Percentiles rank a stretch among this genome's conserved stretches.
phyloP scores from a whole-genome alignment of 2,888 invertebrate genomes.

The Esperia sulphurella region DNA sequence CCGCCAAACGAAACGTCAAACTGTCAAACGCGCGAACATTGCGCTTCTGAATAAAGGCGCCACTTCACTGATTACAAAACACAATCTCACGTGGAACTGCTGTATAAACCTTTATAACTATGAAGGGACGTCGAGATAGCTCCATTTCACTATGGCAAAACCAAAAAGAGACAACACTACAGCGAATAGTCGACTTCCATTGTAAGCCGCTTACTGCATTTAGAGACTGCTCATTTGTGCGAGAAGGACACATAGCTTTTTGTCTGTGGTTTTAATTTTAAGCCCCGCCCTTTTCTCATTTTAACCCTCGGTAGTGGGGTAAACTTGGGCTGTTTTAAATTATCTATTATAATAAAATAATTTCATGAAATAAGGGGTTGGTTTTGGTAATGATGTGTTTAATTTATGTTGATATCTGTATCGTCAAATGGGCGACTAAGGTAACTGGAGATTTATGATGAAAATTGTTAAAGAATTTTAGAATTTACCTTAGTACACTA shows the following conservation, averaged over 20 bases:
- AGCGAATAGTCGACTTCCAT: slow-evolving; percentile 59
- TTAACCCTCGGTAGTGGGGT: slow-evolving; percentile 64
- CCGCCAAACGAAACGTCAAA: slow-evolving; percentile 76
- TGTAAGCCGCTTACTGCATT: slow-evolving; percentile 72
- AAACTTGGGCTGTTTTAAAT: slow-evolving; percentile 76
- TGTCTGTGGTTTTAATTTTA: slow-evolving; percentile 49
- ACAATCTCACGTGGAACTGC: slow-evolving; percentile 73
- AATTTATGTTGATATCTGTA: slow-evolving; percentile 62
- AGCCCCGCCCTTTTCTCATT: slow-evolving; percentile 70
- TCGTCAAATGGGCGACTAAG: slow-evolving; percentile 26
- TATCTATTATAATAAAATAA: slow-evolving; percentile 79
- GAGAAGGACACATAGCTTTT: slow-evolving; percentile 62
- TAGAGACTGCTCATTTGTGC: slow-evolving; percentile 71
- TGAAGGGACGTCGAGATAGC: slow-evolving; percentile 61
- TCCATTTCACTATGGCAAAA: slow-evolving; percentile 39
- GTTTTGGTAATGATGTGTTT: slow-evolving; percentile 75
- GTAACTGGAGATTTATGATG: slow-evolving; percentile 20
- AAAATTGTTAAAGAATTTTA: neutral
- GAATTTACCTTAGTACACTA: too few species aligned
- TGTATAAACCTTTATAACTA: slow-evolving; percentile 66
- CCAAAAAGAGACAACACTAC: slow-evolving; percentile 50
- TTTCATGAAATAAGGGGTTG: slow-evolving; percentile 77
- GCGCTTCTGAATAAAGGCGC: slow-evolving; percentile 68
- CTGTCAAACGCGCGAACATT: slow-evolving; percentile 69
- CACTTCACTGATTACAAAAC: slow-evolving; percentile 77